Evolutionary conservation across 1,140 invertebrate genomes (phyloP).

Genomic region (Drosophila equinoxialis): DNA sequence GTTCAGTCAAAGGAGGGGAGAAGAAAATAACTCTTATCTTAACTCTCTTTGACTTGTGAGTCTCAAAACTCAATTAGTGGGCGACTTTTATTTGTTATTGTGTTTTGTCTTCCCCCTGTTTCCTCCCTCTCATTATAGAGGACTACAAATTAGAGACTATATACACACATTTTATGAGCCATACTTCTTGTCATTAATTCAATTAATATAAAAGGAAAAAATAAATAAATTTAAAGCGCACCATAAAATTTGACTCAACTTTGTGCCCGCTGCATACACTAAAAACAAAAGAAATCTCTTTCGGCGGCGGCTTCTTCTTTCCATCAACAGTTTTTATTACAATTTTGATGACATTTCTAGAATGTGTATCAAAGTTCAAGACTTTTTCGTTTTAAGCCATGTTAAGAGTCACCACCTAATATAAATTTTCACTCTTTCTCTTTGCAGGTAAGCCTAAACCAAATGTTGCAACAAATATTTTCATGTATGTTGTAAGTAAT

Average conservation of each 20-base stretch:
- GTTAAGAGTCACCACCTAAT: slow-evolving; percentile 36
- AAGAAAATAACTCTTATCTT: background rate
- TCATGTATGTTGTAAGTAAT: slow-evolving; percentile 43
- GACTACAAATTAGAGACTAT: slow-evolving; percentile 29
- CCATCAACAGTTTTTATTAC: slow-evolving; percentile 25
- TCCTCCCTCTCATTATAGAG: slow-evolving; percentile 8
- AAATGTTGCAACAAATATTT: slow-evolving; percentile 23
- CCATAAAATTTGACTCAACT: slow-evolving; percentile 51
- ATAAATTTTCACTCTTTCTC: slow-evolving; percentile 57
- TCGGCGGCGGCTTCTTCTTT: slow-evolving; percentile 5
- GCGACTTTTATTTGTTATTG: slow-evolving; percentile 36
- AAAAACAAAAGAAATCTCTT: background rate
- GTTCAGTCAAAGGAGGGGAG: background rate
- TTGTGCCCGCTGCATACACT: background rate
- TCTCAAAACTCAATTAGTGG: slow-evolving; percentile 35
- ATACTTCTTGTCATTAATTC: slow-evolving; percentile 49
- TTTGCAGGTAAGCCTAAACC: slow-evolving; percentile 65
- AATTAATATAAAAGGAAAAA: slow-evolving; percentile 55
- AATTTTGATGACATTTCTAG: slow-evolving; percentile 40
- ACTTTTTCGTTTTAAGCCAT: slow-evolving; percentile 31
- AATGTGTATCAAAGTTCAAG: slow-evolving; percentile 47
- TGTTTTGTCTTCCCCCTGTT: no score
- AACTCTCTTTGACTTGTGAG: background rate
- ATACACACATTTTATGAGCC: slow-evolving; percentile 11
- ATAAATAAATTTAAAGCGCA: background rate